Base-by-base conservation (phyloP, 2,113 vertebrate genomes). In the Eurystomus gularis region DNA sequence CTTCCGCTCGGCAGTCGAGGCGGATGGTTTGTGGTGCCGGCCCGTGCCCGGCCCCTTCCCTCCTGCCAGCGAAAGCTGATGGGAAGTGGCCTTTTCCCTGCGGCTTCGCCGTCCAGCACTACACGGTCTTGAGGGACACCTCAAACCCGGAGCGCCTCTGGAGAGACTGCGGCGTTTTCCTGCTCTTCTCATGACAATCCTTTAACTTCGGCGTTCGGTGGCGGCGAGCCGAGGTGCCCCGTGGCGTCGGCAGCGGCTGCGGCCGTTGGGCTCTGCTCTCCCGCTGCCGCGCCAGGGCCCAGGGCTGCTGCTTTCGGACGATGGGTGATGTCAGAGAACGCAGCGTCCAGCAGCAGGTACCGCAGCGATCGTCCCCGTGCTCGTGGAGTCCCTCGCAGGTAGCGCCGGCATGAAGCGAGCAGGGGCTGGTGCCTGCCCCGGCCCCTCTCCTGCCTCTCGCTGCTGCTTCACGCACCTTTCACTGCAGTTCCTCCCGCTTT, bases 331-430 rank as follows among this genome's bases (percentile, higher is more conserved):
- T n/a, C 4, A 0, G 42, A 5, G n/a, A 8, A 3, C 1, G 72
- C 55, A 5, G 79, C 52, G 14, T 37, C 61, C 62, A 31, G 62
- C 17, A 40, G 39, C 28, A 16, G 42, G 44, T n/a, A 5, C 66
- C 15, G 23, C 24, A 8, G 33, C 10, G 6, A 2, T 3, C 1
- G 0, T 46, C 23, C 12, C 49, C 2, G 39, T 1, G 49, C 82
- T 31, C 1, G 20, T 6, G 8, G 2, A 35, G 17, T 26, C 64
- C 83, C 42, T 11, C 2, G 31, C 66, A 15, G 75, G 2, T 6
- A 4, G 71, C 3, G 72, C 72, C 8, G 17, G 79, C 66, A 65
- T 42, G 82, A n/a, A 62, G 93, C 64, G 11, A 54, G 40, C 11
- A 26, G 51, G 93, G 81, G 70, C 69, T 82, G 75, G 2, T 42